Evolutionary conservation across 1,140 invertebrate species (phyloP).

Genomic region (Cotesia glomerata): DNA sequence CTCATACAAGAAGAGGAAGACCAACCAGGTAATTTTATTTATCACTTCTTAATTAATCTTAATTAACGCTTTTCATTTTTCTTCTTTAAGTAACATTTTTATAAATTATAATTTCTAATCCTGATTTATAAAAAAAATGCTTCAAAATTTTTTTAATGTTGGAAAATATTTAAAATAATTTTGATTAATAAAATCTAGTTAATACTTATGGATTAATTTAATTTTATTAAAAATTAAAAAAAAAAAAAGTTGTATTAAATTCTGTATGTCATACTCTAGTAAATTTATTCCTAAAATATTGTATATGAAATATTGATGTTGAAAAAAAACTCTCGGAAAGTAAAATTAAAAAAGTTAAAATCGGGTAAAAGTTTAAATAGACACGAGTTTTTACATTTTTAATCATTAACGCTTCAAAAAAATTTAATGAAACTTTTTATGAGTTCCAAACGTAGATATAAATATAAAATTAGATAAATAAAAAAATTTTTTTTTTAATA

Average conservation of each 20-base stretch:
- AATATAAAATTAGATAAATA: no score
- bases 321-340: background rate
- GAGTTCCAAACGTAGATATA: background rate
- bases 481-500: constrained; percentile 4
- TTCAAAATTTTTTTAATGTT: no score
- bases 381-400: no score
- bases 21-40: constrained; percentile 47
- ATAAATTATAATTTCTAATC: no score
- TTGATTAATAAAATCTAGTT: no score
- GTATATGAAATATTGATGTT: no score
- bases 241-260: constrained; percentile 3
- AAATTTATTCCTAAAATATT: no score
- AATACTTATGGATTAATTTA: no score
- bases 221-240: background rate
- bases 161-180: no score
- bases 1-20: constrained; percentile 52
- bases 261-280: no score
- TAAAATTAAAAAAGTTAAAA: background rate
- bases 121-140: no score
- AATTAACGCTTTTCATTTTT: background rate
- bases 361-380: no score
- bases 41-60: constrained; percentile 7
- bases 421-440: background rate
- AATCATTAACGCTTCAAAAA: background rate
- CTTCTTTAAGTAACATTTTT: background rate